Evolutionary conservation across 2,113 vertebrate genomes (phyloP).

Genomic region (Mesembrinibis cayennensis): DNA sequence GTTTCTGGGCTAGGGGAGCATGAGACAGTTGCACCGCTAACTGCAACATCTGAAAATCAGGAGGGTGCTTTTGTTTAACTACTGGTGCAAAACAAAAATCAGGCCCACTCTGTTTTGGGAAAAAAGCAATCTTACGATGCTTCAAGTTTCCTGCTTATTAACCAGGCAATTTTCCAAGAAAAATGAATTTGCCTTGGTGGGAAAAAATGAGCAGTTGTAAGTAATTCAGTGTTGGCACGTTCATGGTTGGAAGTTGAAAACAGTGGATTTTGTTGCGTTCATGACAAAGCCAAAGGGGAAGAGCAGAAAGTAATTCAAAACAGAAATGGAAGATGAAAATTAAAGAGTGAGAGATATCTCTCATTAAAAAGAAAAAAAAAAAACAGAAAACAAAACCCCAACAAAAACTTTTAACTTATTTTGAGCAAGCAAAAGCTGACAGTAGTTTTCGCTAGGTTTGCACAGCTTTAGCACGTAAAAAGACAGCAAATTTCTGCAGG

Average conservation of each 20-base stretch:
- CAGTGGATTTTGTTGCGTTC: background rate
- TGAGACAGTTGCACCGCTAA: background rate
- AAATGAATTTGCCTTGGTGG: background rate
- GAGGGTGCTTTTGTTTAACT: background rate
- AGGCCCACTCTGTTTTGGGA: background rate
- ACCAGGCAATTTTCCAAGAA: constrained; percentile 11
- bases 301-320: background rate
- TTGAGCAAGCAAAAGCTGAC: background rate
- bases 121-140: background rate
- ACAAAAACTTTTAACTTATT: background rate
- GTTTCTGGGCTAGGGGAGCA: background rate
- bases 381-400: background rate
- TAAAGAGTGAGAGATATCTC: background rate
- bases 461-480: background rate
- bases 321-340: background rate
- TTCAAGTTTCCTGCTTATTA: background rate
- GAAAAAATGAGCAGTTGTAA: background rate
- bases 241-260: background rate
- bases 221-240: background rate
- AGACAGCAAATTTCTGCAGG: background rate
- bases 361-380: background rate
- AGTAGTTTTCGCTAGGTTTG: background rate
- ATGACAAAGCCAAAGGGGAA: background rate
- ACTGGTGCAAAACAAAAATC: background rate
- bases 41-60: background rate